Evolutionary conservation across 1,140 invertebrate species (phyloP).

Genomic region (Heliconius nattereri): DNA sequence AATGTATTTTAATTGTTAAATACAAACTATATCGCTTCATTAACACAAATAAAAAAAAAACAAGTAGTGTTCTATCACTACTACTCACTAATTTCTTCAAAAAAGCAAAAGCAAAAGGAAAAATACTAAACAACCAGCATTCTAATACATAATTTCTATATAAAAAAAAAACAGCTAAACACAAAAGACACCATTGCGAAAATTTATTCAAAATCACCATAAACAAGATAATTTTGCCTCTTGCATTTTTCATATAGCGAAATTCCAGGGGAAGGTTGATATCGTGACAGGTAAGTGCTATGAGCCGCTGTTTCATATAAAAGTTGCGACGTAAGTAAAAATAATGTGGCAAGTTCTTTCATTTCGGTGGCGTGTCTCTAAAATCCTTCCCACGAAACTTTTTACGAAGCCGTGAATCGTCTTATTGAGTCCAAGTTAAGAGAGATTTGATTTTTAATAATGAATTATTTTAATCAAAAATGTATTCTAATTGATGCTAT

Average conservation of each 20-base stretch:
- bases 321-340: constrained; percentile 48
- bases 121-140: background rate
- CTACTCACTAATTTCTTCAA: no score
- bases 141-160: background rate
- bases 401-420: constrained; percentile 38
- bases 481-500: no score
- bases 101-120: background rate
- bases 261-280: constrained; percentile 6
- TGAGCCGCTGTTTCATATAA: constrained; percentile 40
- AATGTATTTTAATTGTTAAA: no score
- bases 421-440: constrained; percentile 25
- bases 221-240: background rate
- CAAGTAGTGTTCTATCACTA: no score
- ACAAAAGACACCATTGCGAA: background rate
- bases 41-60: no score
- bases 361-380: constrained; percentile 39
- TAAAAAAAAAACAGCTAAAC: background rate
- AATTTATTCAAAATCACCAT: constrained; percentile 13
- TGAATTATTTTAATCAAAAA: background rate
- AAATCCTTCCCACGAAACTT: constrained; percentile 33
- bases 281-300: constrained; percentile 31
- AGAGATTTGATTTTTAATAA: background rate
- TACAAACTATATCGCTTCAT: no score
- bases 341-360: constrained; percentile 31
- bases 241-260: constrained; percentile 3